A percentile compares a stretch with the other conserved stretches of the same genome.
Evolutionary conservation across 2,113 vertebrate species (phyloP).

Genomic region (Upupa epops): DNA sequence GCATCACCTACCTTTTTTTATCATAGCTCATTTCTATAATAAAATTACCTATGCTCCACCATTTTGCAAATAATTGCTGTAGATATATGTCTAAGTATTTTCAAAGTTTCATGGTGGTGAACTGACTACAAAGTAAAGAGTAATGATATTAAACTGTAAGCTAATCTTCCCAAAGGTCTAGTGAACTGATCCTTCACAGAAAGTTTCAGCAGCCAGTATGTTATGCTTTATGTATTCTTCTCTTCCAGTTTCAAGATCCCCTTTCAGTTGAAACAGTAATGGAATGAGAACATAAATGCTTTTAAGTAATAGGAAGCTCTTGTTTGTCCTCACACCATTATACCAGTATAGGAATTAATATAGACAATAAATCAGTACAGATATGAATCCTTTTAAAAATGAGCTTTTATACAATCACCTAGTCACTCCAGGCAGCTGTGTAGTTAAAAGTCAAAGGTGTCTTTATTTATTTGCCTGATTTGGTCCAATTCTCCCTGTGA

Average conservation of each 20-base stretch:
- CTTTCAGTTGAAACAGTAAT: neutral
- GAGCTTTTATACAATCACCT: neutral
- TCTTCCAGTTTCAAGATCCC: neutral
- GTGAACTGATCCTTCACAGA: neutral
- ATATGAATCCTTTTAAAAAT: neutral
- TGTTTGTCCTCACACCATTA: neutral
- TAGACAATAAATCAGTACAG: neutral
- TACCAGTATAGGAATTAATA: neutral
- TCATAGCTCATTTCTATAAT: neutral
- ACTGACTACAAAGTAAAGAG: neutral
- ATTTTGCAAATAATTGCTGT: neutral
- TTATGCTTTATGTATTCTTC: neutral
- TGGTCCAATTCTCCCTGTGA: neutral
- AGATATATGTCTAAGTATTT: neutral
- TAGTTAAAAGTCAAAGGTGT: neutral
- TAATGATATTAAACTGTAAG: neutral
- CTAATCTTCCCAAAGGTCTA: neutral
- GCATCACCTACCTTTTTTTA: neutral
- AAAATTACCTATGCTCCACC: neutral
- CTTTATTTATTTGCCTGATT: constrained; percentile 1
- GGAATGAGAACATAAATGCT: neutral
- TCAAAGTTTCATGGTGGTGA: neutral
- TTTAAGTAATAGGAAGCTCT: neutral
- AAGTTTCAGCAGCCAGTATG: neutral
- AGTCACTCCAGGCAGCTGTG: neutral